Base-by-base conservation (phyloP, 2,113 vertebrate genomes). In the Actenoides lindsayi region DNA sequence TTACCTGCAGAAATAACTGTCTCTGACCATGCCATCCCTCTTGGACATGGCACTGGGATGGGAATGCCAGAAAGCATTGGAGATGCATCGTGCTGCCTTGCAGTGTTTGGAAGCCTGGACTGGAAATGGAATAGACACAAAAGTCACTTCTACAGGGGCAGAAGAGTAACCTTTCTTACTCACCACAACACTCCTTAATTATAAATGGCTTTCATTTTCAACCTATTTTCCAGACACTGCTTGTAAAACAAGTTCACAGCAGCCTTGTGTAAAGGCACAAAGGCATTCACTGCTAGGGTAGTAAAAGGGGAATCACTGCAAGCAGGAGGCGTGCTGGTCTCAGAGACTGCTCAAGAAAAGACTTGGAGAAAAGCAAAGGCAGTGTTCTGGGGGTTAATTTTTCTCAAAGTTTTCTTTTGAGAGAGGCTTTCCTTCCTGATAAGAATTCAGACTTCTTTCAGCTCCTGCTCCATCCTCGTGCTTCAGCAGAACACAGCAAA, bases 401-500 rank as follows among this genome's bases (percentile, higher is more conserved):
- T 86, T 70, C 50, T 80, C 20, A 12, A 94, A 74, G 60, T 78
- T 89, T 91, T 74, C 13, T 91, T 91, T 42, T 27, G 48, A 78
- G 70, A 78, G 27, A 81, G 42, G 27, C 57, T 87, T 89, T 63
- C 41, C 89, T 82, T 73, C 24, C 83, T 91, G 64, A 23, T 67
- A 89, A 68, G 77, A 86, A 95, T 80, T 87, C 73, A 62, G 57
- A n/a, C 54, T 53, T 50, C 71, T 76, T 82, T 80, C 5, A 0
- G 33, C 57, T 92, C 41, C 46, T 69, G 44, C 83, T 89, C 44
- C 0, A 0, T 83, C 60, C 87, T 71, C 44, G 81, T 68, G 69
- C 92, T 93, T 87, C 70, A 92, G 60, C 75, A 73, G 76, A 93
- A 69, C 53, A 67, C 54, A 88, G 80, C 89, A 88, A 96, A 76